Conservation (phyloP, 1,140 invertebrate species). For the Drosophila paulistorum region DNA sequence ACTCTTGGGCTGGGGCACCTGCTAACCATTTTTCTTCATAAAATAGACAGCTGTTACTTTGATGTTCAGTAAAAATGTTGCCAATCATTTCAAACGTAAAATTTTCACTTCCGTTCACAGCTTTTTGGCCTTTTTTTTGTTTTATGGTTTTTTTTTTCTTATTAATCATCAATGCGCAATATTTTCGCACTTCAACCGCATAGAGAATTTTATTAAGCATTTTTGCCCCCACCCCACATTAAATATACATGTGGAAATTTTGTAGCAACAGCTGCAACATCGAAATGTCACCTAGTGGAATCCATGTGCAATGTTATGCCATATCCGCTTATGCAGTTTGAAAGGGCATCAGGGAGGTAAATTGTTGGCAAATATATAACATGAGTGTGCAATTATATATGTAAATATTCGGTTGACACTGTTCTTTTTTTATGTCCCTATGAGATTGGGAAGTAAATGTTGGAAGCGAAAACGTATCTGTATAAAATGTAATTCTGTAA, state of each 20-base stretch:
- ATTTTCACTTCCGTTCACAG: conserved; percentile 64
- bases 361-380: conserved; percentile 47
- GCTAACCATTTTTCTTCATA: conserved; percentile 27
- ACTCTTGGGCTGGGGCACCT: conserved; percentile 44
- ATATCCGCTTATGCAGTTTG: conserved; percentile 52
- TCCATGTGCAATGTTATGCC: conserved; percentile 40
- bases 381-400: conserved; percentile 72
- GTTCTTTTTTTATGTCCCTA: conserved; percentile 2
- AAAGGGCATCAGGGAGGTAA: conserved; percentile 21
- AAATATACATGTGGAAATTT: conserved; percentile 68
- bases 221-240: conserved; percentile 49
- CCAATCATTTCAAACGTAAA: conserved; percentile 76
- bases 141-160: conserved; percentile 34
- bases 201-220: conserved; percentile 65
- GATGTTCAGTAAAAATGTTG: conserved; percentile 42
- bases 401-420: conserved; percentile 49
- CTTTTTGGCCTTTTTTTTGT: conserved; percentile 39
- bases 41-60: conserved; percentile 46
- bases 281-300: conserved; percentile 63
- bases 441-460: background rate
- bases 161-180: conserved; percentile 50
- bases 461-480: background rate
- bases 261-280: conserved; percentile 60
- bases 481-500: background rate
- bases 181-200: conserved; percentile 77